Evolutionary conservation across 2,888 invertebrate genomes (phyloP).

Genomic region (Melanostoma mellinum): DNA sequence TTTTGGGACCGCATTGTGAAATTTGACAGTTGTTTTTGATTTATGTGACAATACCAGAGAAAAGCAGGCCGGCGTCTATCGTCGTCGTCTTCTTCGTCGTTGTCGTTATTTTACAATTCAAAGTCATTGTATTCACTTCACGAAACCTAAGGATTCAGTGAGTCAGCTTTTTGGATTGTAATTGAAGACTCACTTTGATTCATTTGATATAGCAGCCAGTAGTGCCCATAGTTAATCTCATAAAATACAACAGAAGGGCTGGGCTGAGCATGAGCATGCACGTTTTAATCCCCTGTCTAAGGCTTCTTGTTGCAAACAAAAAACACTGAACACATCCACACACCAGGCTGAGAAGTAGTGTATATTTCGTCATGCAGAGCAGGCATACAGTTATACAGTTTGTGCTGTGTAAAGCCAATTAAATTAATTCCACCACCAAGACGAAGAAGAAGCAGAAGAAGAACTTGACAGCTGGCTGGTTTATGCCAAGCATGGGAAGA

Average conservation of each 20-base stretch:
- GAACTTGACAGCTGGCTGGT: slow-evolving; percentile 57
- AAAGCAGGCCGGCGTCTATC: not conserved
- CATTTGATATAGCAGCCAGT: slow-evolving; percentile 50
- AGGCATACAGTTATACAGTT: slow-evolving; percentile 7
- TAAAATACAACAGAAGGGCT: slow-evolving; percentile 19
- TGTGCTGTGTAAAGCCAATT: slow-evolving; percentile 62
- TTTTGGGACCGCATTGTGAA: slow-evolving; percentile 16
- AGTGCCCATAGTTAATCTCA: slow-evolving; percentile 48
- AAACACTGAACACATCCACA: slow-evolving; percentile 1
- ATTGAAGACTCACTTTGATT: slow-evolving; percentile 63
- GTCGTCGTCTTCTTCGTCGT: not conserved
- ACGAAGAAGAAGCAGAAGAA: slow-evolving; percentile 30
- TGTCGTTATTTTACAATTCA: not conserved
- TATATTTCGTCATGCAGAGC: slow-evolving; percentile 36
- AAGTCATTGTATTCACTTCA: slow-evolving; percentile 1
- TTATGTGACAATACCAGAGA: slow-evolving; percentile 30
- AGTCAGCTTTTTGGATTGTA: slow-evolving; percentile 4
- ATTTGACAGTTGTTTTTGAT: slow-evolving; percentile 50
- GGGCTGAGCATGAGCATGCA: not conserved
- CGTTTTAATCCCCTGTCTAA: slow-evolving; percentile 36
- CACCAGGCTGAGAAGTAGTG: not conserved
- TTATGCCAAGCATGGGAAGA: slow-evolving; percentile 9
- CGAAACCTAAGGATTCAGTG: not conserved
- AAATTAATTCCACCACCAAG: slow-evolving; percentile 61
- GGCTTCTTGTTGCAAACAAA: slow-evolving; percentile 54